Conservation (phyloP, 30 jellyfish, hydroid and myxozoan species). For the Hydractinia echinata region DNA sequence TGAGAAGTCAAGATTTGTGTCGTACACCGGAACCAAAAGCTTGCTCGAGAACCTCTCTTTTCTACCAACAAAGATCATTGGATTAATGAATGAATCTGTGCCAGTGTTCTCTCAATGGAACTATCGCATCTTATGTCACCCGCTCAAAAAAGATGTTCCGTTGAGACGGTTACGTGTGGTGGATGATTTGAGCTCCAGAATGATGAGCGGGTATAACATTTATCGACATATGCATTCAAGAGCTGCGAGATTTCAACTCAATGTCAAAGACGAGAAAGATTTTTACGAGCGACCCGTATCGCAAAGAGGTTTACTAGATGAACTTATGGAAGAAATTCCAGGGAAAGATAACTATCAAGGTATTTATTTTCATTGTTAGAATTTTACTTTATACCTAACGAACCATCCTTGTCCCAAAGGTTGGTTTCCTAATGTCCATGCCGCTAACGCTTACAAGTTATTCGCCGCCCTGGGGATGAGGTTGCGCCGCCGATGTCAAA, state of each 20-base stretch:
- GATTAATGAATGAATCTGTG: slow-evolving; percentile 16
- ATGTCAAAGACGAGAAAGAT: slow-evolving; percentile 7
- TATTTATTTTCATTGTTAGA: not conserved
- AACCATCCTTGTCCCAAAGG: too few relatives aligned
- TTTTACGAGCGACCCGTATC: slow-evolving; percentile 6
- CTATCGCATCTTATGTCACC: slow-evolving; percentile 82
- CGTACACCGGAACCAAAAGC: slow-evolving; percentile 53
- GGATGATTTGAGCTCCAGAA: slow-evolving; percentile 47
- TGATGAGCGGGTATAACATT: slow-evolving; percentile 29
- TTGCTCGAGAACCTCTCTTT: slow-evolving; percentile 34
- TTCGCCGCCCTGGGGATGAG: too few relatives aligned
- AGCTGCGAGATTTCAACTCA: slow-evolving; percentile 61
- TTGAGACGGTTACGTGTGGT: slow-evolving; percentile 35
- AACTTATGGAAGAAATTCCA: slow-evolving; percentile 75
- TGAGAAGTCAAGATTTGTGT: slow-evolving; percentile 31
- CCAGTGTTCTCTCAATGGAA: slow-evolving; percentile 90
- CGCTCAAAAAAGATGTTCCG: slow-evolving; percentile 50
- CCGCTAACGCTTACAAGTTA: too few relatives aligned
- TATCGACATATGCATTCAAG: slow-evolving; percentile 40
- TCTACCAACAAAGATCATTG: slow-evolving; percentile 43
- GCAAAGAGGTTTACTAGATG: slow-evolving; percentile 42
- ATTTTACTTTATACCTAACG: not conserved
- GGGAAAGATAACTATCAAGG: slow-evolving; percentile 75
- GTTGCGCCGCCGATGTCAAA: too few relatives aligned
- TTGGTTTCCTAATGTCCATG: too few relatives aligned